Percentiles rank a stretch among this genome's conserved stretches.
phyloP scores from a whole-genome alignment of 2,113 vertebrate genomes.

The Nycticebus coucang region DNA sequence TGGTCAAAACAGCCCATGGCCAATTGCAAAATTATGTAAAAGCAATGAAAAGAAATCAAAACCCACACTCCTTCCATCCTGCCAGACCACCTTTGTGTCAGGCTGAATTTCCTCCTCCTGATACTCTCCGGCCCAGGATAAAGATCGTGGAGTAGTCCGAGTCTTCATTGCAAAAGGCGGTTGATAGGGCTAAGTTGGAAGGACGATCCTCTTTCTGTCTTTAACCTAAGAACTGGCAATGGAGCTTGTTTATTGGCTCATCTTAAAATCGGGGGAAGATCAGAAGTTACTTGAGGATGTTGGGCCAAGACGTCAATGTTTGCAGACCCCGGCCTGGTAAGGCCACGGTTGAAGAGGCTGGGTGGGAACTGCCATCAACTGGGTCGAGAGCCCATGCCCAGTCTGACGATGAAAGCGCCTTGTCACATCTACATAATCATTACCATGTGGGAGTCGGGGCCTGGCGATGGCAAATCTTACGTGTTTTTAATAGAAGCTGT shows the following conservation, averaged over 20 bases:
- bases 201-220: background rate
- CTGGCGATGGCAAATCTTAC: accelerated
- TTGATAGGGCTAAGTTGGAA: background rate
- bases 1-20: slow-evolving; percentile 58
- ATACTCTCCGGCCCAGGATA: background rate
- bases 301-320: too few relatives aligned
- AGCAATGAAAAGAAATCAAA: slow-evolving; percentile 52
- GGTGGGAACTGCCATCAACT: accelerated
- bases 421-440: accelerated
- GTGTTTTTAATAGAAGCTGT: background rate
- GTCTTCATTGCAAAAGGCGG: background rate
- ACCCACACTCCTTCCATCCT: accelerated
- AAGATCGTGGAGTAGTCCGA: accelerated
- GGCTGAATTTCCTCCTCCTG: background rate
- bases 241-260: background rate
- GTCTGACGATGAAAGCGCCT: background rate
- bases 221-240: background rate
- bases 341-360: accelerated
- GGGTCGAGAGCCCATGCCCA: accelerated
- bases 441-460: background rate
- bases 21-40: slow-evolving; percentile 62
- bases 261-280: background rate
- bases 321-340: background rate
- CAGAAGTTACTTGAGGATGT: background rate
- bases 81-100: background rate